These are phyloP conservation scores for Etia nguti DNA, from an alignment of 2,113 vertebrate genomes.

Conservation along the genomic window DNA sequence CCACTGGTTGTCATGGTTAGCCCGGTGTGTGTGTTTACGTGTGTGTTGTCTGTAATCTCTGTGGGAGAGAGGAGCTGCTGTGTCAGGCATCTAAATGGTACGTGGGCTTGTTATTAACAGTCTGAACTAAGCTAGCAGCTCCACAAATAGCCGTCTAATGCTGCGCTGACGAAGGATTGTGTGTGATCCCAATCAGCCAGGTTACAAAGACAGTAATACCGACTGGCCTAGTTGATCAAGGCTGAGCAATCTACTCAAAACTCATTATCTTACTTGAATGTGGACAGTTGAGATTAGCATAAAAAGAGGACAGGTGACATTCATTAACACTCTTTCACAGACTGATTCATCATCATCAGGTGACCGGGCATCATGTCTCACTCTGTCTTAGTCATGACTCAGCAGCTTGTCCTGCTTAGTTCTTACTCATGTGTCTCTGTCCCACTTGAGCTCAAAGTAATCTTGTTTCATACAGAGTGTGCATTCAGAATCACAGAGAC, in stretches of 20 bases:
- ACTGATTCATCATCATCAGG: neutral
- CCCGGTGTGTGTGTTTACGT: neutral
- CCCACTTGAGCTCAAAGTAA: neutral
- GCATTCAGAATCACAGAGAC: neutral
- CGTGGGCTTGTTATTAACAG: neutral
- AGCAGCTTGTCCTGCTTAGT: conserved; percentile 1
- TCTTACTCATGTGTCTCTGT: conserved; percentile 18
- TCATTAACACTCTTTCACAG: neutral
- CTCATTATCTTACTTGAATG: neutral
- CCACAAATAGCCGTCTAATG: conserved; percentile 58
- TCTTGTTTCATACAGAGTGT: neutral
- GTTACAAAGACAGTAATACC: neutral
- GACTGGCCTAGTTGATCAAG: neutral
- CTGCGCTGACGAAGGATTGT: conserved; percentile 16
- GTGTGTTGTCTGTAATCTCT: conserved; percentile 26
- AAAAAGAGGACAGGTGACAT: neutral
- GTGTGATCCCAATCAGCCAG: neutral
- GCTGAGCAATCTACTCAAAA: neutral
- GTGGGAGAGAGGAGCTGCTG: conserved; percentile 48
- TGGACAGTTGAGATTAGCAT: neutral
- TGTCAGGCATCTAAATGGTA: conserved; percentile 46
- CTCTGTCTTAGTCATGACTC: conserved; percentile 8
- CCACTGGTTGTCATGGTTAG: neutral
- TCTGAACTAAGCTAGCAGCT: conserved; percentile 31
- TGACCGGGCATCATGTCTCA: neutral